A percentile compares a stretch with the other conserved stretches of the same genome.
Conservation (phyloP, 2,888 invertebrate species). For the Lydus trimaculatus region DNA sequence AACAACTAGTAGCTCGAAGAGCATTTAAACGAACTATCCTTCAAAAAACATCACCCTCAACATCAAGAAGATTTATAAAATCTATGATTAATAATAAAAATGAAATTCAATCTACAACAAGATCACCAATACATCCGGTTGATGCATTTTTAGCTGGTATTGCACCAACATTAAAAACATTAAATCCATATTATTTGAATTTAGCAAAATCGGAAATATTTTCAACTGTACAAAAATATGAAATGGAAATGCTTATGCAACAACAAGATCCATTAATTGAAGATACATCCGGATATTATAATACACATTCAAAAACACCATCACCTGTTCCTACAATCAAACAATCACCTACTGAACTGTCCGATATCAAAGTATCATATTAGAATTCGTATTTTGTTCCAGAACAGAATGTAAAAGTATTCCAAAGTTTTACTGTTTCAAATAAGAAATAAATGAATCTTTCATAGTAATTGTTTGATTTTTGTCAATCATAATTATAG, state of each 20-base stretch:
- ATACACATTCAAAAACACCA: background rate
- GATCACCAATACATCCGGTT: background rate
- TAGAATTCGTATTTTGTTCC: too few relatives aligned
- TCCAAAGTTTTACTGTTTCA: too few relatives aligned
- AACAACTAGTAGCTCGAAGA: background rate
- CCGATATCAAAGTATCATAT: background rate
- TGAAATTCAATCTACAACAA: background rate
- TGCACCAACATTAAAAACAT: constrained; percentile 31
- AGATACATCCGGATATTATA: background rate
- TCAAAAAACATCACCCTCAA: background rate
- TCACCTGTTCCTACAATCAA: background rate
- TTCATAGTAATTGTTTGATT: too few relatives aligned
- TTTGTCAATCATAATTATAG: too few relatives aligned
- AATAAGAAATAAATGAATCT: background rate
- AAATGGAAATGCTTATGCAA: constrained; percentile 28
- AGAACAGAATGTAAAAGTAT: too few relatives aligned
- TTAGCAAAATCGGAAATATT: constrained; percentile 37
- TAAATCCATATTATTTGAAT: constrained; percentile 31
- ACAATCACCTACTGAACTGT: background rate
- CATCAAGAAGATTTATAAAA: background rate
- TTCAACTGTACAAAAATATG: constrained; percentile 31
- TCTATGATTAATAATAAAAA: background rate
- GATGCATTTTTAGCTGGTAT: constrained; percentile 20
- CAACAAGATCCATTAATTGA: constrained; percentile 17
- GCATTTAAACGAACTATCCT: background rate